Evolutionary conservation across 2,797 vertebrate species (phyloP), one percentile per base, ranked within the genome.

Genomic region (Karalla daura): DNA sequence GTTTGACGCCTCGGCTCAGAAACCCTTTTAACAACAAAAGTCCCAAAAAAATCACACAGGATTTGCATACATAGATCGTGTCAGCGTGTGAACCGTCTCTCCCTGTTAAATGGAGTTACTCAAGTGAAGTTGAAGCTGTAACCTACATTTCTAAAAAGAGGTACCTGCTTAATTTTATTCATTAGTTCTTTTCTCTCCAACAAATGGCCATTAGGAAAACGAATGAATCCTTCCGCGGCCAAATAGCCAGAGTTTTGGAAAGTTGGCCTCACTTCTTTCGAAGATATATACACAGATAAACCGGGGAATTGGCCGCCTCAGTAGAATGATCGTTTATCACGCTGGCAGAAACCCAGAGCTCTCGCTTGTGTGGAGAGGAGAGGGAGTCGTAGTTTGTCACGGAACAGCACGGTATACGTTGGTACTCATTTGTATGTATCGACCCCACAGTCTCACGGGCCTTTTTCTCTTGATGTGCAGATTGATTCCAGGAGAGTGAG

Each of bases 171-270:
- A 36, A 64, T 70, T 61, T 44, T 41, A 81, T 77, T 62, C 51
- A 76, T 77, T 76, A 52, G 44, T 44, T 55, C 9, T 20, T 60
- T 73, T 76, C 62, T 56, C 43, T 66, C 25, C 35, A 72, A 59
- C 17, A 67, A 36, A 18, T 39, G 47, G 44, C 73, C 76, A 74
- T 84, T 84, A 85, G 59, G 59, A 64, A 69, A 76, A 80, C 33
- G 6, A 77, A 81, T 76, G 44, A 67, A 68, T 36, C 41, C 32
- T 27, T 63, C 18, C 6, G n/a, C 14, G 0, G 68, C 54, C 63
- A 79, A 76, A 78, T 53, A 69, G 46, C 58, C 25, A 11, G 43
- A 52, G 39, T 62, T 75, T 75, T 63, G 15, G 46, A 51, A 76
- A 73, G 24, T 70, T 78, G 64, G 63, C 61, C 52, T 32, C 40